Evolutionary conservation across 2,888 invertebrate species (phyloP).

Genomic region (Agrilus cyanescens): DNA sequence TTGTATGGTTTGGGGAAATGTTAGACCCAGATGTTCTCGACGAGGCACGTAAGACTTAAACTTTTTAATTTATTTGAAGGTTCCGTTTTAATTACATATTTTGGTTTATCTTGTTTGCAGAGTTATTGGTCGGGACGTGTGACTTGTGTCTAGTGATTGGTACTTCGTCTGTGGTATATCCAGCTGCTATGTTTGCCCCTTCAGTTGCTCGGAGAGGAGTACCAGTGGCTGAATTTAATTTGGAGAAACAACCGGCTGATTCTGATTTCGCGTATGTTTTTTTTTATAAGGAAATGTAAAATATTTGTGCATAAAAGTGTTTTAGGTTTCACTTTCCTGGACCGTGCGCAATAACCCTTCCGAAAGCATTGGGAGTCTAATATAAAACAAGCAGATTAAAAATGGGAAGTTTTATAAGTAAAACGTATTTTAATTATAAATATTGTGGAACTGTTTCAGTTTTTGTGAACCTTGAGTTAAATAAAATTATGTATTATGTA

Average conservation of each 20-base stretch:
- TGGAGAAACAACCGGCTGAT: constrained; percentile 27
- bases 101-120: constrained; percentile 30
- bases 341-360: constrained; percentile 29
- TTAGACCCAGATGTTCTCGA: constrained; percentile 50
- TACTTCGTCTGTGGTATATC: constrained; percentile 78
- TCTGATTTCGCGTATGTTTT: constrained; percentile 20
- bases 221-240: constrained; percentile 64
- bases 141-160: constrained; percentile 75
- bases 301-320: constrained; percentile 1
- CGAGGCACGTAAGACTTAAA: constrained; percentile 43
- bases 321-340: constrained; percentile 30
- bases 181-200: constrained; percentile 80
- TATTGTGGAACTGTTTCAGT: too few species aligned
- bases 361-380: constrained; percentile 25
- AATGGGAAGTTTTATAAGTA: too few species aligned
- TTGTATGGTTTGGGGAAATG: constrained; percentile 83
- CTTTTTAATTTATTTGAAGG: neutral
- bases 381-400: too few species aligned
- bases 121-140: constrained; percentile 51
- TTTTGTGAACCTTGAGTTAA: too few species aligned
- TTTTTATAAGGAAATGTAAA: neutral
- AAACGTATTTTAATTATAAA: too few species aligned
- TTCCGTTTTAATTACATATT: neutral
- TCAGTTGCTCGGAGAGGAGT: constrained; percentile 59
- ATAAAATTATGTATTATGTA: too few species aligned